Evolutionary conservation across 2,113 vertebrate species (phyloP).

Genomic region (Oostethus manadensis): DNA sequence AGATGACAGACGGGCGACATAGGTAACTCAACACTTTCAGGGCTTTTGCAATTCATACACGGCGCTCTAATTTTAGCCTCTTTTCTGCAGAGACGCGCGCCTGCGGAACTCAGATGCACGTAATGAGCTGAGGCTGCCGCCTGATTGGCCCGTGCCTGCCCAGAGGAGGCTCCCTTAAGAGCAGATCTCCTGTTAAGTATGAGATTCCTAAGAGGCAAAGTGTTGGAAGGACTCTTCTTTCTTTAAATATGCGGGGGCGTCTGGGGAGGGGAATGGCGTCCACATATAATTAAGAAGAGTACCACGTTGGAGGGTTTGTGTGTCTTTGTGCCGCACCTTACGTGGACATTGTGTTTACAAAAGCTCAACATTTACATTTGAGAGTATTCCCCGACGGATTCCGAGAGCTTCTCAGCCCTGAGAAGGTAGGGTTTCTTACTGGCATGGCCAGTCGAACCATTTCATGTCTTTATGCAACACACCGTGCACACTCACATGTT

Average conservation of each 20-base stretch:
- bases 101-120: constrained; percentile 40
- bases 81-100: constrained; percentile 20
- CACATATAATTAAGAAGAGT: constrained; percentile 70
- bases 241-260: constrained; percentile 63
- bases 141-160: constrained; percentile 53
- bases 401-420: not conserved
- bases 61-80: not conserved
- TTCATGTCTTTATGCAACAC: too few relatives aligned
- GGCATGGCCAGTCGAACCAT: too few relatives aligned
- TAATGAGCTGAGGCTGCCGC: constrained; percentile 35
- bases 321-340: constrained; percentile 58
- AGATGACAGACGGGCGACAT: not conserved
- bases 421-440: not conserved
- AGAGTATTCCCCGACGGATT: constrained; percentile 19
- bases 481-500: too few relatives aligned
- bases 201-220: constrained; percentile 62
- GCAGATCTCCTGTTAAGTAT: constrained; percentile 70
- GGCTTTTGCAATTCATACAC: constrained; percentile 8
- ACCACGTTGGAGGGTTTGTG: constrained; percentile 43
- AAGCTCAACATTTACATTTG: constrained; percentile 43
- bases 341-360: constrained; percentile 40
- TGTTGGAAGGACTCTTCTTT: constrained; percentile 61
- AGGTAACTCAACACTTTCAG: not conserved
- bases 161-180: constrained; percentile 62
- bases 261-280: constrained; percentile 66